phyloP scores from a whole-genome alignment of 2,888 invertebrate genomes.

The Philereme transversata region DNA sequence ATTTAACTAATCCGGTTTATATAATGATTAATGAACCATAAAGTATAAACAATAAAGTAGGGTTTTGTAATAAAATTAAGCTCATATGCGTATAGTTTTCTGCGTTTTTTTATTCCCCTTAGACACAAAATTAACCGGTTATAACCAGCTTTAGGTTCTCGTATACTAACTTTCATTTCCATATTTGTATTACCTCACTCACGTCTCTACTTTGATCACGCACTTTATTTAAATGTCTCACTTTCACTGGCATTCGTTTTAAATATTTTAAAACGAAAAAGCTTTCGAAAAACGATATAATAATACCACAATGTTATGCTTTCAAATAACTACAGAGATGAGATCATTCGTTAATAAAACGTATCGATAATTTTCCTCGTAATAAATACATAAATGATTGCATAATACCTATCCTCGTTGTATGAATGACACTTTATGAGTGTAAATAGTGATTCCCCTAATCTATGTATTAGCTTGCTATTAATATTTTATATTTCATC shows the following conservation, averaged over 20 bases:
- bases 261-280: slow-evolving; percentile 56
- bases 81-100: too few relatives aligned
- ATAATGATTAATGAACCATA: too few relatives aligned
- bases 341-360: slow-evolving; percentile 21
- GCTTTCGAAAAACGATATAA: slow-evolving; percentile 50
- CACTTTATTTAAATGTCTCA: slow-evolving; percentile 62
- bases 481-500: slow-evolving; percentile 25
- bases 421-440: slow-evolving; percentile 11
- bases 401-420: background rate
- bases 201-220: slow-evolving; percentile 46
- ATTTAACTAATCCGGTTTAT: too few relatives aligned
- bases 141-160: background rate
- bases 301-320: slow-evolving; percentile 5
- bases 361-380: slow-evolving; percentile 30
- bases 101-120: too few relatives aligned
- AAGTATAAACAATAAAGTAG: too few relatives aligned
- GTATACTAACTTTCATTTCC: slow-evolving; percentile 10
- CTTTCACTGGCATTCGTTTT: slow-evolving; percentile 68
- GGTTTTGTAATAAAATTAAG: too few relatives aligned
- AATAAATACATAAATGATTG: slow-evolving; percentile 13
- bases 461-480: slow-evolving; percentile 11
- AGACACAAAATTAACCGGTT: too few relatives aligned
- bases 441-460: slow-evolving; percentile 12
- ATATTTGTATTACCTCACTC: slow-evolving; percentile 27
- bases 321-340: slow-evolving; percentile 13